Evolutionary conservation across 2,888 invertebrate genomes (phyloP), one percentile per base, ranked within the genome.

Genomic region (Notodonta dromedarius): DNA sequence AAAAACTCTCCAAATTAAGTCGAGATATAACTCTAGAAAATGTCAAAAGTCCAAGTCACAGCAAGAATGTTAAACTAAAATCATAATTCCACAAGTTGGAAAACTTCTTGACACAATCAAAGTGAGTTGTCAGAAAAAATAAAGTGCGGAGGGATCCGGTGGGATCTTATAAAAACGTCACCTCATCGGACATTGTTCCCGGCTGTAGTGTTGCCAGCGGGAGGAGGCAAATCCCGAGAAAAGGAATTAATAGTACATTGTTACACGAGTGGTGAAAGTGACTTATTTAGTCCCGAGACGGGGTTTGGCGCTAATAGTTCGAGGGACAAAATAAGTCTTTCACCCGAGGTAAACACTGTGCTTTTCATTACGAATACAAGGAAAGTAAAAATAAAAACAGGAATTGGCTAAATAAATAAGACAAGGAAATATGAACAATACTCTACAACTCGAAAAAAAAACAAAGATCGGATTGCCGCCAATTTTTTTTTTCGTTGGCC

Each of bases 161-260:
- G 70, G 75, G 73, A 74, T 74, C 70, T 77, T 78, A 76, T 75
- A 74, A 79, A 80, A 85, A 80, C 72, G 76, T 79, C 78, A 79
- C 78, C 71, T 77, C 77, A 71, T 78, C 71, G 76, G 78, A 78
- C 80, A 74, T 77, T 78, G 82, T 77, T 77, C 79, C 73, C 79
- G 78, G 58, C 58, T 50, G 52, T 70, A 73, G 77, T 67, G 77
- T 40, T 74, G 69, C 44, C 56, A 56, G 16, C 5, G 14, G 0
- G 39, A n/a, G 39, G 14, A 9, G 0, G n/a, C 24, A 0, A 52
- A 14, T 39, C 12, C 16, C 16, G 12, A 14, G 24, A 56, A 12
- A 4, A 4, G 35, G 13, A 35, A 12, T 13, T 35, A 11, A 16
- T 24, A 51, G 16, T 24, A 8, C 9, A 24, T 46, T 9, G 13